Percentiles rank a stretch among this genome's conserved stretches.
These are phyloP conservation scores for Bradypus variegatus DNA, from an alignment of 2,797 vertebrate species.

Conservation along the genomic window DNA sequence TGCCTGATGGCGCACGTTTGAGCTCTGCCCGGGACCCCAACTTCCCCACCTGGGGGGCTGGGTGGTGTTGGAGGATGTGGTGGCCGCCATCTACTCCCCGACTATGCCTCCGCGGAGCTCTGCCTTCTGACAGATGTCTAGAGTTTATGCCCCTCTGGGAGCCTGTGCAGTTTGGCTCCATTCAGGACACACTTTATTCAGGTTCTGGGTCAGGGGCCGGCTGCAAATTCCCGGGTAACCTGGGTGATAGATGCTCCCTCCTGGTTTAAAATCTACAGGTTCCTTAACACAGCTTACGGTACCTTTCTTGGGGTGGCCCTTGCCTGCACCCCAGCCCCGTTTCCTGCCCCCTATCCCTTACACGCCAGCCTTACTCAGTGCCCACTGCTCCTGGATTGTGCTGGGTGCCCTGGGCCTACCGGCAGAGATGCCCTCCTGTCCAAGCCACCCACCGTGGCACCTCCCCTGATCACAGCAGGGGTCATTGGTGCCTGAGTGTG, in stretches of 20 bases:
- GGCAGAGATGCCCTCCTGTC: not conserved
- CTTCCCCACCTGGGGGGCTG: not conserved
- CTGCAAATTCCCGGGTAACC: not conserved
- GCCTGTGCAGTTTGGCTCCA: not conserved
- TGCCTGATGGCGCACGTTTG: too few species aligned
- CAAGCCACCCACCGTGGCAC: rapidly evolving
- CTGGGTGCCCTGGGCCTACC: not conserved
- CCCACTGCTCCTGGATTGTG: not conserved
- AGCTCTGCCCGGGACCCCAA: not conserved
- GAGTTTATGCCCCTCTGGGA: not conserved
- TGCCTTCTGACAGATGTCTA: not conserved
- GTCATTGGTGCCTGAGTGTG: not conserved
- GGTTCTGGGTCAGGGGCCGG: not conserved
- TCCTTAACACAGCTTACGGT: not conserved
- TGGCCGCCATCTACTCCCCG: not conserved
- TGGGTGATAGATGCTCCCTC: not conserved
- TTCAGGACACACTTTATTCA: not conserved
- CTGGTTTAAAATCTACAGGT: not conserved
- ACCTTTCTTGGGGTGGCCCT: not conserved
- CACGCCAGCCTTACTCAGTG: too few species aligned
- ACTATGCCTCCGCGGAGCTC: not conserved
- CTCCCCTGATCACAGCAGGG: not conserved
- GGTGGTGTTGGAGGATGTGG: not conserved
- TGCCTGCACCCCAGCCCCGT: not conserved
- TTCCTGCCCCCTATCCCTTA: not conserved